A percentile compares a stretch with the other conserved stretches of the same genome.
Evolutionary conservation across 2,113 vertebrate genomes (phyloP).

Genomic region (Neomonachus schauinslandi): DNA sequence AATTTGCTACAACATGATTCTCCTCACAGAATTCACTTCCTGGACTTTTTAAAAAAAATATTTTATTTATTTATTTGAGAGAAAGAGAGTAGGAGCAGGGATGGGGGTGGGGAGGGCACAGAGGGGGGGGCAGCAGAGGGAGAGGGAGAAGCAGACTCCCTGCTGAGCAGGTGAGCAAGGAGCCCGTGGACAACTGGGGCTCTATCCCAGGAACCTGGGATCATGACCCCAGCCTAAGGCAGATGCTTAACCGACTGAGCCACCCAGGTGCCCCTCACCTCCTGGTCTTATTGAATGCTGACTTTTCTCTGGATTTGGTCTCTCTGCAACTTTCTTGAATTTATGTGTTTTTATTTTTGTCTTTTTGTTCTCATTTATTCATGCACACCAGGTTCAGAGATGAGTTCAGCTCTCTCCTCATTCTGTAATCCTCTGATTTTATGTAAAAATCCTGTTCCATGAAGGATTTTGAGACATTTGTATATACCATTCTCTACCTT

Average conservation of each 20-base stretch:
- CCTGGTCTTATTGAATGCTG: background rate
- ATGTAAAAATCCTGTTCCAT: background rate
- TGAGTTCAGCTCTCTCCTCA: background rate
- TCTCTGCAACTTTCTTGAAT: background rate
- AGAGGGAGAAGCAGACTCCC: background rate
- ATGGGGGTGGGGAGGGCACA: background rate
- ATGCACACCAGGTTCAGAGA: background rate
- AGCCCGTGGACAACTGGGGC: background rate
- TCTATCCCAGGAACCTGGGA: background rate
- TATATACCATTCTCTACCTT: background rate
- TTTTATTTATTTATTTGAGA: background rate
- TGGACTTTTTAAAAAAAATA: background rate
- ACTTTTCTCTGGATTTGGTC: background rate
- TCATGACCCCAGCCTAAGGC: background rate
- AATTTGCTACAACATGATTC: background rate
- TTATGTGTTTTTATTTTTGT: background rate
- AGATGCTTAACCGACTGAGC: background rate
- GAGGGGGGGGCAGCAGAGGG: background rate
- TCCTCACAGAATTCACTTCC: background rate
- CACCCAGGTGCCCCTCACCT: background rate
- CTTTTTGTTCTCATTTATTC: background rate
- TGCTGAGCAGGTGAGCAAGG: background rate
- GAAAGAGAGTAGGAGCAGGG: background rate
- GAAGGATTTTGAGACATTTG: background rate
- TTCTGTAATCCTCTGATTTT: background rate